Conservation (phyloP, 2,888 invertebrate genomes). For the Nomada ruficornis region DNA sequence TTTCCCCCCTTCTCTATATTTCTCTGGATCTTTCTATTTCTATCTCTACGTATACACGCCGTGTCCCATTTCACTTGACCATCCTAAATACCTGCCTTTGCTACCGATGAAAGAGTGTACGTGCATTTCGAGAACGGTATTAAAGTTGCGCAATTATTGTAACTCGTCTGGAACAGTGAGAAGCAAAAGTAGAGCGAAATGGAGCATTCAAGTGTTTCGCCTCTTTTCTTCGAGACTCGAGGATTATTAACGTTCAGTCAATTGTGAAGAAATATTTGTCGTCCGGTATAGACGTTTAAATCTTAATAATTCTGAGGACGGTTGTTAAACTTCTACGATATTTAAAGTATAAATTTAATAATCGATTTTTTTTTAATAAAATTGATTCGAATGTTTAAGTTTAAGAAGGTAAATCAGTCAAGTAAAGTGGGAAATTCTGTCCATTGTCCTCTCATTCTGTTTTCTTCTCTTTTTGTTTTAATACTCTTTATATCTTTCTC, state of each 20-base stretch:
- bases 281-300: too few species aligned
- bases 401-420: background rate
- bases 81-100: conserved; percentile 5
- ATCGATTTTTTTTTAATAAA: too few species aligned
- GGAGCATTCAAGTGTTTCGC: background rate
- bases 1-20: conserved; percentile 31
- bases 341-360: too few species aligned
- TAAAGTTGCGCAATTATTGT: background rate
- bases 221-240: background rate
- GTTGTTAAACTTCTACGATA: too few species aligned
- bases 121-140: background rate
- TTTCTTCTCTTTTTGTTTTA: background rate
- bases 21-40: conserved; percentile 29
- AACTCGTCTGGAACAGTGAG: background rate
- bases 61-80: conserved; percentile 52
- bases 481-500: background rate
- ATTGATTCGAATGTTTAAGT: too few species aligned
- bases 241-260: background rate
- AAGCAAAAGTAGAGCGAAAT: background rate
- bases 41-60: conserved; percentile 16
- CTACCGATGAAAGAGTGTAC: background rate
- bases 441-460: conserved; percentile 15
- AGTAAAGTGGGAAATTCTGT: conserved; percentile 40
- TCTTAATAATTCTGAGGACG: too few species aligned
- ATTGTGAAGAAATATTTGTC: background rate